Conservation (phyloP, 2,888 invertebrate species). For the Ramazzottius varieornatus region DNA sequence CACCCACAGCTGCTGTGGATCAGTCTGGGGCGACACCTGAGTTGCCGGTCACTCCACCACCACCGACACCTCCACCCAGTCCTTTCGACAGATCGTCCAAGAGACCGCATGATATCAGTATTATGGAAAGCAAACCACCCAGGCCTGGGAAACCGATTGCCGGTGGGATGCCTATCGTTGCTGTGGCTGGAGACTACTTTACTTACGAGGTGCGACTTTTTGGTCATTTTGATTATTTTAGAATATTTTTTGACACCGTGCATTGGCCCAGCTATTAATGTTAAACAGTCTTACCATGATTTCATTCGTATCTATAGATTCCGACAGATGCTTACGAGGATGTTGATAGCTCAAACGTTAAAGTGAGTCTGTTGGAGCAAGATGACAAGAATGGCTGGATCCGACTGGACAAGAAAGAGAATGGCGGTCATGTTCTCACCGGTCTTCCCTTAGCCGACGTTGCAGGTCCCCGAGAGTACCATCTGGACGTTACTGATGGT, state of each 20-base stretch:
- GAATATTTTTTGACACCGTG: background rate
- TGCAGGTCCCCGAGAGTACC: background rate
- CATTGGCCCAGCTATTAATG: no score
- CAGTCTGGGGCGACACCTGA: background rate
- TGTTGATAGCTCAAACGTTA: no score
- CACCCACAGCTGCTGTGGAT: background rate
- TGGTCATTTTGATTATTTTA: background rate
- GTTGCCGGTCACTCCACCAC: background rate
- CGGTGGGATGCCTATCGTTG: background rate
- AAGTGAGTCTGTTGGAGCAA: background rate
- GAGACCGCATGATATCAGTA: background rate
- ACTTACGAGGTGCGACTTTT: background rate
- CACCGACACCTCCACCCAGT: background rate
- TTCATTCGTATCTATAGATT: no score
- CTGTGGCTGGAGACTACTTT: background rate
- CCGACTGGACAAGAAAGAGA: background rate
- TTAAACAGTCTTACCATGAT: no score
- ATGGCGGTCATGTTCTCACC: background rate
- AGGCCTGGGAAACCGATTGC: background rate
- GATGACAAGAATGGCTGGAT: background rate
- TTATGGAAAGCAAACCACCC: background rate
- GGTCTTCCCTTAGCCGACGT: background rate
- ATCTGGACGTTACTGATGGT: background rate
- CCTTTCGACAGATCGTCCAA: no score
- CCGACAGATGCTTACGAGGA: no score